Evolutionary conservation across 2,113 vertebrate species (phyloP), one percentile per base, ranked within the genome.

Genomic region (Centropus unirufus): DNA sequence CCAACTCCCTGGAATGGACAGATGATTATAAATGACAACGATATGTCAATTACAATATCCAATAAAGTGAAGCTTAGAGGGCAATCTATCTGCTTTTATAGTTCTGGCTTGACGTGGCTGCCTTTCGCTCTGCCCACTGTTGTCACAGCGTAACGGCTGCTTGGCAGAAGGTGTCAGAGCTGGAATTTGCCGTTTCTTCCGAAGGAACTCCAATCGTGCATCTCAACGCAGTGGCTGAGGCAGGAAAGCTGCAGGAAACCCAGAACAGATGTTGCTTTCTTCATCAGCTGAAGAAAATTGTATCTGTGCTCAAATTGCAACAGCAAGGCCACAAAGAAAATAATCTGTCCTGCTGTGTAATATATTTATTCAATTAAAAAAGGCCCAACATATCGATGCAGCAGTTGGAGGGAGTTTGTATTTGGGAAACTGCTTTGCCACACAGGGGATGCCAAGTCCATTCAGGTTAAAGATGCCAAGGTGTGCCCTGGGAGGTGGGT

Each of bases 11-110:
- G 97, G 97, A 98, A 98, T 98, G 98, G 97, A 98, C 98, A 98
- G 98, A 98, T 98, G 98, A 98, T 99, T 98, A 98, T 98, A 99
- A 99, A 98, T 99, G 98, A 99, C 98, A 98, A 98, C 98, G 98
- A 98, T 98, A 98, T 98, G 98, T 98, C 98, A 99, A 98, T 99
- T 98, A 98, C 97, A 98, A 97, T 98, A 98, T 98, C 98, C 98
- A 98, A 98, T 98, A 99, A 99, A 99, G 98, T 98, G 98, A 99
- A 97, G 98, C 98, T 98, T 98, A 96, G 98, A 98, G 98, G 97
- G 98, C 98, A 98, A 98, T 98, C 98, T 97, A 98, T 99, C 98
- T 98, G 90, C 97, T 98, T 98, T 98, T 98, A 98, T 98, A 98
- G 98, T 97, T 97, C 97, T 98, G 98, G 96, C 97, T 97, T 98